Conservation (phyloP, 2,113 vertebrate genomes). For the Gymnocephalus cernua region DNA sequence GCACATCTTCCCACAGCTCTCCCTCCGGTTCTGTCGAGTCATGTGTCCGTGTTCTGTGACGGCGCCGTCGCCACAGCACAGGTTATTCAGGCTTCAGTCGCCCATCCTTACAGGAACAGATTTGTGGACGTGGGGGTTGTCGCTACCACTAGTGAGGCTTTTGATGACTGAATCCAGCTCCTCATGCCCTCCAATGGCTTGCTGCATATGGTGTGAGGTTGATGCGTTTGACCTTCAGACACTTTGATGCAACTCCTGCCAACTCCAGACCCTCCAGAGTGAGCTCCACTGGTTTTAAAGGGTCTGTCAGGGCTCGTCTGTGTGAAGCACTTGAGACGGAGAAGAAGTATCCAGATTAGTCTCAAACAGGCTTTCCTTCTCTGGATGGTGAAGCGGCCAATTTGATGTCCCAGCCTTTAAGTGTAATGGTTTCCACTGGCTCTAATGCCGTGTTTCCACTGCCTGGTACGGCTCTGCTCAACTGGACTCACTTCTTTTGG, state of each 20-base stretch:
- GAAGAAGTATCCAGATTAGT: neutral
- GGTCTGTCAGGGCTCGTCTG: neutral
- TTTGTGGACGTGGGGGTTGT: constrained; percentile 38
- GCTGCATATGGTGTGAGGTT: constrained; percentile 51
- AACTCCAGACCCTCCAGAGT: constrained; percentile 26
- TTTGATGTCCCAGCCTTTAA: neutral
- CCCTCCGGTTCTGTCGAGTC: constrained; percentile 9
- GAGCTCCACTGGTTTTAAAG: constrained; percentile 24
- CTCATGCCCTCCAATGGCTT: constrained; percentile 22
- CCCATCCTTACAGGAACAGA: constrained; percentile 33
- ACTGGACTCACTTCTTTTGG: too few species aligned
- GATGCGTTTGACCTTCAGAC: constrained; percentile 53
- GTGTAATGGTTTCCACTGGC: neutral
- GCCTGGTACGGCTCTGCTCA: too few species aligned
- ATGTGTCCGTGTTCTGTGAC: neutral
- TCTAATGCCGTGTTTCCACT: too few species aligned
- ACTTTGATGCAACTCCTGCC: constrained; percentile 55
- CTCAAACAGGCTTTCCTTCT: neutral
- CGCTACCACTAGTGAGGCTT: neutral
- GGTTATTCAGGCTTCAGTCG: constrained; percentile 5
- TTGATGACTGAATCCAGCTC: constrained; percentile 51
- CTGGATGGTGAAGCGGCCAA: neutral
- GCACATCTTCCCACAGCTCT: neutral
- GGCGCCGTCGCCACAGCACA: constrained; percentile 2
- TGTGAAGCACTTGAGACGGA: neutral